Conservation (phyloP, 2,113 vertebrate species). For the Phyllopteryx taeniolatus region DNA sequence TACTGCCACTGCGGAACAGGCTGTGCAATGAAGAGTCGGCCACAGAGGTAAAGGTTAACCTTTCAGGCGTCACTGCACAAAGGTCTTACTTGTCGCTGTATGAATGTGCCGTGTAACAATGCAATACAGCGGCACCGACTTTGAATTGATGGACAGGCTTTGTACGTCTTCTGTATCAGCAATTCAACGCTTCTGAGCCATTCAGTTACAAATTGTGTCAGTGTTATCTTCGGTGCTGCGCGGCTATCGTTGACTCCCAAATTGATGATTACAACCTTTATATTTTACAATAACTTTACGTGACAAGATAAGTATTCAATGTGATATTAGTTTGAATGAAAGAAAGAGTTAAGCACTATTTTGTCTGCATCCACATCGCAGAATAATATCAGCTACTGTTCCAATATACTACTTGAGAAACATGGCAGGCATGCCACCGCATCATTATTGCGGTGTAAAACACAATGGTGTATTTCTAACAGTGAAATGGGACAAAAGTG, state of each 20-base stretch:
- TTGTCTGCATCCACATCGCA: background rate
- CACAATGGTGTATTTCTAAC: too few species aligned
- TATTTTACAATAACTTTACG: conserved; percentile 11
- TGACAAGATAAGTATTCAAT: background rate
- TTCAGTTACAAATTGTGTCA: conserved; percentile 30
- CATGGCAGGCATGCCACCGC: too few species aligned
- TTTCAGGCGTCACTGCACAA: conserved; percentile 64
- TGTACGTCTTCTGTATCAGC: conserved; percentile 42
- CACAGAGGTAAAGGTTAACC: conserved; percentile 67
- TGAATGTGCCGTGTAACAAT: conserved; percentile 56
- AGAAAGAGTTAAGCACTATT: background rate
- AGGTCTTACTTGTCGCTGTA: conserved; percentile 60
- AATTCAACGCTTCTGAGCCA: conserved; percentile 30
- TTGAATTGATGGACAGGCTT: conserved; percentile 57
- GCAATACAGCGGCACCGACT: conserved; percentile 42
- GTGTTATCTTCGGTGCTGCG: conserved; percentile 34
- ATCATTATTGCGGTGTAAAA: too few species aligned
- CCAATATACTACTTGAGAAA: too few species aligned
- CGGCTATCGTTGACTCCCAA: too few species aligned
- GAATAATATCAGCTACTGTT: too few species aligned
- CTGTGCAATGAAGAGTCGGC: conserved; percentile 49
- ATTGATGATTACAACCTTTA: conserved; percentile 41
- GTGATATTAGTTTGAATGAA: background rate
- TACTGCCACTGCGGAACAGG: conserved; percentile 39
- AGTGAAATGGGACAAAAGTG: too few species aligned